Base-by-base conservation (phyloP, 2,888 invertebrate species). In the Tricholauxania praeusta region DNA sequence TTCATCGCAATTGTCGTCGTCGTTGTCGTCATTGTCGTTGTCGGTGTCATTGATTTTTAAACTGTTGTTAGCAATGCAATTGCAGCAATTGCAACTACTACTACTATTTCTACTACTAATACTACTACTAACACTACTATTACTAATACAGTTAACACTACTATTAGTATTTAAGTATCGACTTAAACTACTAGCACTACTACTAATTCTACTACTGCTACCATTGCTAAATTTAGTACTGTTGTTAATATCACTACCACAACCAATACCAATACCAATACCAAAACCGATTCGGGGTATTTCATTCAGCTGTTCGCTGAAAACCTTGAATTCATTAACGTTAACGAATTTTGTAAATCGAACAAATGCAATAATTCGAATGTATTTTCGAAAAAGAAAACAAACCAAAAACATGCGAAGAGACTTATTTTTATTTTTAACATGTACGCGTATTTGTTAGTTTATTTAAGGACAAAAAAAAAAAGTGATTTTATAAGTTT, bases 11-110 rank as follows among this genome's bases (percentile, higher is more conserved):
- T 57, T 52, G 70, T 68, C 53, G 62, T 73, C 74, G 71, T 77
- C 59, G 72, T 67, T 70, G 74, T 74, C 76, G 19, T 48, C 51
- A 59, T 57, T 47, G 49, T 67, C 53, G 53, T 52, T 79, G 80
- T 75, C 79, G 77, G 75, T 78, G 79, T 80, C 78, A 81, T 81
- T 80, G 81, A 82, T 82, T 82, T 81, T 81, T 81, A 72, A 39
- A 39, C 39, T 48, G 28, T 47, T 62, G 39, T 4, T 15, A 28
- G 57, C 17, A 14, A 39, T 62, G 60, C 39, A 39, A 62, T 12
- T 14, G 39, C 0, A 15, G 60, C 39, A 62, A 62, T 32, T 62
- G 32, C 60, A 32, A 62, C 60, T 22, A 39, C 7, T 39, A 62
- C 32, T 62, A 62, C 39, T 62, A 62, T 39, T 62, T 39, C 60